Percentiles rank a stretch among this genome's conserved stretches.
phyloP scores from a whole-genome alignment of 1,140 invertebrate genomes.

The Mya arenaria region DNA sequence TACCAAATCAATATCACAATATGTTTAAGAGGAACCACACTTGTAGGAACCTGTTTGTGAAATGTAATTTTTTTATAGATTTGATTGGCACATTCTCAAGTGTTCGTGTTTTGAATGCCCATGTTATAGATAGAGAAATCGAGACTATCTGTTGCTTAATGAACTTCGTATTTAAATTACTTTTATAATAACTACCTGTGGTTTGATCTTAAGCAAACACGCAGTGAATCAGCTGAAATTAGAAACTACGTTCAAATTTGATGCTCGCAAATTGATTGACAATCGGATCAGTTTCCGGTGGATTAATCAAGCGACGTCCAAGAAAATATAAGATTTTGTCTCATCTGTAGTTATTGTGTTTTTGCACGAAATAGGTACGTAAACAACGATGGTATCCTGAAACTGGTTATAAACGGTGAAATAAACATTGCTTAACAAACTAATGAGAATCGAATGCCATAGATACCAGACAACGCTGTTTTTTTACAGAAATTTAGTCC shows the following conservation, averaged over 20 bases:
- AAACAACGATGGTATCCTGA: neutral
- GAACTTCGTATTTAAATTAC: neutral
- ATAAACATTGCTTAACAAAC: no score
- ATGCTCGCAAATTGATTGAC: neutral
- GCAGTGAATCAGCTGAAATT: neutral
- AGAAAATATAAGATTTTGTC: neutral
- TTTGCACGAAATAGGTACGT: neutral
- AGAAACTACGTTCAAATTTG: neutral
- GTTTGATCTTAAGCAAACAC: neutral
- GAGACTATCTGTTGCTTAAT: neutral
- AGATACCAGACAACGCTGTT: no score
- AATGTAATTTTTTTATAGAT: no score
- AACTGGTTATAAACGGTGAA: no score
- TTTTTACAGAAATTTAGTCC: no score
- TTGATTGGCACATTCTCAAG: no score
- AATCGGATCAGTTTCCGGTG: neutral
- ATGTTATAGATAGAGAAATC: constrained; percentile 3
- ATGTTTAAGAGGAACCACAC: no score
- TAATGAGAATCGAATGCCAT: no score
- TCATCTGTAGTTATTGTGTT: neutral
- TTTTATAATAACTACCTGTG: neutral
- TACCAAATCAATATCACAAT: no score
- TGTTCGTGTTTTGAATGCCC: neutral
- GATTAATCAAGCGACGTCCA: constrained; percentile 9
- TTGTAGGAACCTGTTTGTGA: no score